Evolutionary conservation across 2,888 invertebrate genomes (phyloP), one percentile per base, ranked within the genome.

Genomic region (Dicyrtoma fusca): DNA sequence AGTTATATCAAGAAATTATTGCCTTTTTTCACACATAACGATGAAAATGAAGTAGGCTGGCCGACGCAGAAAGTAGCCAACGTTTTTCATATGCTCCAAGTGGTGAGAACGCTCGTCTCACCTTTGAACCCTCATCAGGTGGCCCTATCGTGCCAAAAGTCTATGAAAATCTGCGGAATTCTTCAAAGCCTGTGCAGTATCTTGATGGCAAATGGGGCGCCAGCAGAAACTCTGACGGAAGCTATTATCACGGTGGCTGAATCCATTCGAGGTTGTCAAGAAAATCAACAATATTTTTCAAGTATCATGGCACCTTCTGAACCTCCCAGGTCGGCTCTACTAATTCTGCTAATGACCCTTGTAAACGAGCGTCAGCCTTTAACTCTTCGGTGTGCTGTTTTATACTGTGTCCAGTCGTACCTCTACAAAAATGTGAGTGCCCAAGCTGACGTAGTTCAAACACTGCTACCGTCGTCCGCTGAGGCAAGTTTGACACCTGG

Each of bases 301-400:
- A 84, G 90, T 65, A 93, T 97, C 1, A 89, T 92, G 87, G 97
- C 96, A 17, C 97, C 97, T 0, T 94, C 94, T 1, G 92, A 89
- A 80, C 97, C 97, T 5, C 96, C 97, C 1, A 88, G 87, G 88
- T 88, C 97, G 0, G 95, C 95, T 0, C 90, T 98, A 68, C 93
- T 98, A 0, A 94, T 98, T 55, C 86, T 99, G 8, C 85, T 99
- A 10, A 95, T 97, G 93, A 97, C 97, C 0, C 97, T 99, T 96
- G 95, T 96, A 6, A 97, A 97, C 83, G 98, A 99, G 83, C 97
- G 96, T 82, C 99, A 99, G 83, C 92, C 96, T 0, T 92, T 98
- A 82, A 85, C 86, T 0, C 84, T 93, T 81, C 90, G 99, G 75
- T 95, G 95, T 83, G 93, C 98, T 0, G 96, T 98, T 1, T 88